phyloP scores from a whole-genome alignment of 1,140 invertebrate genomes.

The Nautilus pompilius region DNA sequence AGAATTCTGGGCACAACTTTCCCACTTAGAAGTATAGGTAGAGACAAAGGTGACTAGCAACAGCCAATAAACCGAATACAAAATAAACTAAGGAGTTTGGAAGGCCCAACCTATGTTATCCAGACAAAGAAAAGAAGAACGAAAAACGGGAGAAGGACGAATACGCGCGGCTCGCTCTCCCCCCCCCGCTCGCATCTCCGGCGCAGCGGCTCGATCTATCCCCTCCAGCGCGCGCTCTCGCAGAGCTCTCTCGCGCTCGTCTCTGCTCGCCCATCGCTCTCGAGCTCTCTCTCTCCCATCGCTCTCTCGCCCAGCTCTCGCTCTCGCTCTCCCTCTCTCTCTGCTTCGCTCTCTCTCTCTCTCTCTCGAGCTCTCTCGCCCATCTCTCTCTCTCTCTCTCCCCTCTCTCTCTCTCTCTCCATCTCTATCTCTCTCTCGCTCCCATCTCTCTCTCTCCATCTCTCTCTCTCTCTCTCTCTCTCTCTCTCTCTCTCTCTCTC shows the following conservation, averaged over 20 bases:
- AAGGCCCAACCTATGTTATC: too few relatives aligned
- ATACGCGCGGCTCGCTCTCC: too few relatives aligned
- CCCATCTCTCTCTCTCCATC: neutral
- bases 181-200: too few relatives aligned
- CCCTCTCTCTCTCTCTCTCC: neutral
- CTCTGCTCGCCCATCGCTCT: neutral
- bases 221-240: neutral
- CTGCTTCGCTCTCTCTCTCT: neutral
- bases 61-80: too few relatives aligned
- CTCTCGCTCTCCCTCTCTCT: neutral
- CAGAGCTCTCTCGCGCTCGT: neutral
- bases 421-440: neutral
- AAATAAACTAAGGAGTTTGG: too few relatives aligned
- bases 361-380: neutral
- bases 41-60: too few relatives aligned
- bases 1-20: too few relatives aligned
- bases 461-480: conserved; percentile 1
- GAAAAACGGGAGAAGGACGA: too few relatives aligned
- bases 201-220: too few relatives aligned
- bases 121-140: too few relatives aligned
- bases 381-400: neutral
- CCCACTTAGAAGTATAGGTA: too few relatives aligned
- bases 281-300: neutral
- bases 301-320: neutral
- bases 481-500: neutral